phyloP scores from a whole-genome alignment of 2,888 invertebrate genomes.

The Drosophila kambysellisi region DNA sequence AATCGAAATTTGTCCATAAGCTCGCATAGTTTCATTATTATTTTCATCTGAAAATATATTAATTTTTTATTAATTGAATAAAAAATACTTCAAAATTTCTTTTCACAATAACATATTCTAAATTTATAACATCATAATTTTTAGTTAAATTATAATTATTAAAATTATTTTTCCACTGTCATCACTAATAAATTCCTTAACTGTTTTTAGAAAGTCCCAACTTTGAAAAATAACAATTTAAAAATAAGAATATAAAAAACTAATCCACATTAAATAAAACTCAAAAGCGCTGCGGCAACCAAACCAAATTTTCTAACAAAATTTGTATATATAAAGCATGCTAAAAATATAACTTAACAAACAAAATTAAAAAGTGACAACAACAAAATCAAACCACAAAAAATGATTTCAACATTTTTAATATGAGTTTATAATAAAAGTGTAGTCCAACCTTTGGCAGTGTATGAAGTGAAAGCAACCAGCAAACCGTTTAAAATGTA shows the following conservation, averaged over 20 bases:
- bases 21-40: neutral
- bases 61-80: neutral
- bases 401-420: constrained; percentile 3
- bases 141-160: neutral
- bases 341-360: constrained; percentile 11
- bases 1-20: neutral
- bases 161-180: neutral
- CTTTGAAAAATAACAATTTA: neutral
- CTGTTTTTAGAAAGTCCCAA: constrained; percentile 15
- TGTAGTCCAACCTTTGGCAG: constrained; percentile 61
- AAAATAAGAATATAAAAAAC: constrained; percentile 16
- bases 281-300: constrained; percentile 75
- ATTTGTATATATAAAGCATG: constrained; percentile 17
- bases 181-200: neutral
- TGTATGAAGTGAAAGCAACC: constrained; percentile 37
- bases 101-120: neutral
- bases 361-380: constrained; percentile 18
- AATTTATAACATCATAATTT: neutral
- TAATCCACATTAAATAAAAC: constrained; percentile 24
- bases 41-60: neutral
- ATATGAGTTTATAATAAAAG: constrained; percentile 25
- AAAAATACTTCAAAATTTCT: no score
- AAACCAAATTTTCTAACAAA: constrained; percentile 43
- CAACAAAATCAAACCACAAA: constrained; percentile 12
- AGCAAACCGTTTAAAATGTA: constrained; percentile 38